phyloP scores from a whole-genome alignment of 2,113 vertebrate species.

The Nothoprocta pentlandii region DNA sequence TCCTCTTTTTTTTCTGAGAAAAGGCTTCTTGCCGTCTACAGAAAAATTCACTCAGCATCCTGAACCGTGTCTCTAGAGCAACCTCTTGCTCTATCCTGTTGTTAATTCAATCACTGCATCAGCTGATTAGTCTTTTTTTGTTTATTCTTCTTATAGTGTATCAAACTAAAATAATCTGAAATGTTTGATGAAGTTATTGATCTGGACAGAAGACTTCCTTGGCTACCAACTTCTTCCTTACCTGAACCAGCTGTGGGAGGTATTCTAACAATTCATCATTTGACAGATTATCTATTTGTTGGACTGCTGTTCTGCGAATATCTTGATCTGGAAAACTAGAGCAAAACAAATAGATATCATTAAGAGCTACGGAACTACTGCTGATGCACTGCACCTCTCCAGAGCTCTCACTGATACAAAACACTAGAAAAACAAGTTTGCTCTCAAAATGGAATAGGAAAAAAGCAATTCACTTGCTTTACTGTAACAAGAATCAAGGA shows the following conservation, averaged over 20 bases:
- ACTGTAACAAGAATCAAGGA: neutral
- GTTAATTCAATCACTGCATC: neutral
- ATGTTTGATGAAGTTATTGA: slow-evolving; percentile 51
- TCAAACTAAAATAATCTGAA: slow-evolving; percentile 27
- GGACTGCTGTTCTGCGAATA: slow-evolving; percentile 81
- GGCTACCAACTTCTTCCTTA: slow-evolving; percentile 62
- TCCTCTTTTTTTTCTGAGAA: neutral
- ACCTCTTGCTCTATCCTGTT: neutral
- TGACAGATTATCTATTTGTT: slow-evolving; percentile 81
- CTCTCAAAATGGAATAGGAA: neutral
- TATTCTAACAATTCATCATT: slow-evolving; percentile 84
- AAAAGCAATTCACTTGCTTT: neutral
- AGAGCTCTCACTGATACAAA: neutral
- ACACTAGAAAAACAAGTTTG: slow-evolving; percentile 6
- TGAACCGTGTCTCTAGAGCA: neutral
- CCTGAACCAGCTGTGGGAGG: slow-evolving; percentile 90
- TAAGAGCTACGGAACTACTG: slow-evolving; percentile 7
- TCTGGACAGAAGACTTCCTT: neutral
- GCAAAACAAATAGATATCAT: slow-evolving; percentile 45
- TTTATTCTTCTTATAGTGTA: neutral
- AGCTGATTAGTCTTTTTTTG: neutral
- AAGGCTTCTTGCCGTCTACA: neutral
- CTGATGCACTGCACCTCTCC: neutral
- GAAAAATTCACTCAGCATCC: neutral
- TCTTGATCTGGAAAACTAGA: slow-evolving; percentile 89